phyloP scores from a whole-genome alignment of 2,797 vertebrate genomes.

The Rhinatrema bivittatum region DNA sequence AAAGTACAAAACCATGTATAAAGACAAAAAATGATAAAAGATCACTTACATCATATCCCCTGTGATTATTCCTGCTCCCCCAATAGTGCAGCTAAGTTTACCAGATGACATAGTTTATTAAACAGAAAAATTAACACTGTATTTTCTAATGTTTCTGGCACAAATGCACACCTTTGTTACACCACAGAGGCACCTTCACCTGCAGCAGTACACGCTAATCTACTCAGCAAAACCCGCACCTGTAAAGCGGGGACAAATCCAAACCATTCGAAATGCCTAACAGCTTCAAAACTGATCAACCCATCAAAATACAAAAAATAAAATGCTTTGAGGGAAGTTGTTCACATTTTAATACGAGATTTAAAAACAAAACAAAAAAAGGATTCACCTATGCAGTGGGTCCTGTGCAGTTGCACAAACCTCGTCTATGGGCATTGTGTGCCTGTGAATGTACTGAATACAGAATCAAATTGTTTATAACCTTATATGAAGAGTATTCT shows the following conservation, averaged over 20 bases:
- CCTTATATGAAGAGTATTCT: not conserved
- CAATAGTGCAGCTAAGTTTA: not conserved
- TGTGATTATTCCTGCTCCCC: not conserved
- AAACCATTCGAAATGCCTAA: not conserved
- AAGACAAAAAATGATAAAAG: not conserved
- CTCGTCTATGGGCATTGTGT: not conserved
- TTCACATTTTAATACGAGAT: not conserved
- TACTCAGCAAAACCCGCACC: not conserved
- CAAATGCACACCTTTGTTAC: slow-evolving; percentile 6
- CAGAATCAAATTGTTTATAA: slow-evolving; percentile 3
- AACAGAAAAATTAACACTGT: not conserved
- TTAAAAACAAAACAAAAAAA: slow-evolving; percentile 1
- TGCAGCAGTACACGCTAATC: not conserved
- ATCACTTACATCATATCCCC: slow-evolving; percentile 1
- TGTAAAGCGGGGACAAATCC: not conserved
- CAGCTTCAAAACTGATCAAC: not conserved
- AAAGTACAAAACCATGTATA: slow-evolving; percentile 3
- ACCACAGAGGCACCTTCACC: not conserved
- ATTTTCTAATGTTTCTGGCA: not conserved
- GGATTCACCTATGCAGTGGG: too few species aligned
- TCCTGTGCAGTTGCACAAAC: not conserved
- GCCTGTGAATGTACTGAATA: slow-evolving; percentile 8
- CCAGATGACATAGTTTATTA: not conserved
- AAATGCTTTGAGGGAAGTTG: not conserved
- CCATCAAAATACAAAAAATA: too few species aligned